phyloP scores from a whole-genome alignment of 1,140 invertebrate genomes.

The Drosophila santomea region DNA sequence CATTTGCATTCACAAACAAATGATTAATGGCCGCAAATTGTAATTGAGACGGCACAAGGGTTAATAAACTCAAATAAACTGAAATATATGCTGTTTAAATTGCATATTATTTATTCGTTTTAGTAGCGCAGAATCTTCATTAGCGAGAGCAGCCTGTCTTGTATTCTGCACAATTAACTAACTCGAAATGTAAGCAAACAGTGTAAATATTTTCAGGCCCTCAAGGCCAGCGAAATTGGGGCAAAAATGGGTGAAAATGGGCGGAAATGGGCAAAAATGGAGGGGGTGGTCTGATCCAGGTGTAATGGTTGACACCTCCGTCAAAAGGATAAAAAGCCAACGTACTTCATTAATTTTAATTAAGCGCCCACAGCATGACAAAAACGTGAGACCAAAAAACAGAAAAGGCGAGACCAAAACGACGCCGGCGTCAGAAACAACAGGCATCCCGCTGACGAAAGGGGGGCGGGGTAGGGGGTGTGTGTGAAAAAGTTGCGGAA shows the following conservation, averaged over 20 bases:
- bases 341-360: conserved; percentile 81
- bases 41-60: not conserved
- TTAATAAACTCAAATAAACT: not conserved
- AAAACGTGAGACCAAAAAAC: conserved; percentile 48
- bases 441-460: not conserved
- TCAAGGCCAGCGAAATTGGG: conserved; percentile 7
- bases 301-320: conserved; percentile 54
- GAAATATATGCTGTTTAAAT: no score
- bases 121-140: conserved; percentile 8
- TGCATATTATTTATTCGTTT: no score
- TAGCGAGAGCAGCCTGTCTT: conserved; percentile 2
- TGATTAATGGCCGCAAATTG: conserved; percentile 23
- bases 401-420: conserved; percentile 13
- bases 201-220: conserved; percentile 65
- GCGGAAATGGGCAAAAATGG: not conserved
- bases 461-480: not conserved
- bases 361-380: conserved; percentile 70
- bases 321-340: conserved; percentile 71
- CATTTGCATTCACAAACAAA: conserved; percentile 25
- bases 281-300: conserved; percentile 17
- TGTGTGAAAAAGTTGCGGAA: not conserved
- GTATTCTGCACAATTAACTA: conserved; percentile 65
- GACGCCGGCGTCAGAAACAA: conserved; percentile 12
- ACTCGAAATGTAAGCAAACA: conserved; percentile 66
- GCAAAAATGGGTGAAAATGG: not conserved